Evolutionary conservation across 30 jellyfish, hydroid and myxozoan genomes (phyloP).

Genomic region (Hydractinia echinata): DNA sequence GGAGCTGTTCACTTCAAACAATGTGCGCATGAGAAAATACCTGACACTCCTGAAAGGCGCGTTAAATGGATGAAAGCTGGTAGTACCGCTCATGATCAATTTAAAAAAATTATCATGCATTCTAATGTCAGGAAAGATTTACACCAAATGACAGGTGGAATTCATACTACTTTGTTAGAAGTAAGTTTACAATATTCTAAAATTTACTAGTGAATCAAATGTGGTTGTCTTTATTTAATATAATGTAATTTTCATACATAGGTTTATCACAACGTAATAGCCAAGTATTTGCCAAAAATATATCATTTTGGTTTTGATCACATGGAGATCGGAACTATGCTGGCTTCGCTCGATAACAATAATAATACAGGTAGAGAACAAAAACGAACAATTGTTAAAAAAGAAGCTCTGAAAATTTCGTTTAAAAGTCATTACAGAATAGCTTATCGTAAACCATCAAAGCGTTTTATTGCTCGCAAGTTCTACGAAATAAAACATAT

Average conservation of each 20-base stretch:
- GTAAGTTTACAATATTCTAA: not conserved
- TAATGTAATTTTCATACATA: not conserved
- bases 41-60: not conserved
- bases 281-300: not conserved
- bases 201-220: not conserved
- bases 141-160: not conserved
- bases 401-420: no score
- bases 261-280: constrained; percentile 4
- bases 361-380: no score
- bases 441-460: no score
- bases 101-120: not conserved
- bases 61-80: constrained; percentile 15
- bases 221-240: not conserved
- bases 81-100: not conserved
- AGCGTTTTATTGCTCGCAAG: no score
- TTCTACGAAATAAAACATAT: no score
- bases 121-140: constrained; percentile 6
- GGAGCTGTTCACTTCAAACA: not conserved
- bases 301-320: not conserved
- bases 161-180: not conserved
- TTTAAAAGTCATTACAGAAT: no score
- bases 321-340: constrained; percentile 1
- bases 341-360: not conserved
- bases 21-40: not conserved
- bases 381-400: no score